Evolutionary conservation across 2,113 vertebrate species (phyloP).

Genomic region (Sialia sialis): DNA sequence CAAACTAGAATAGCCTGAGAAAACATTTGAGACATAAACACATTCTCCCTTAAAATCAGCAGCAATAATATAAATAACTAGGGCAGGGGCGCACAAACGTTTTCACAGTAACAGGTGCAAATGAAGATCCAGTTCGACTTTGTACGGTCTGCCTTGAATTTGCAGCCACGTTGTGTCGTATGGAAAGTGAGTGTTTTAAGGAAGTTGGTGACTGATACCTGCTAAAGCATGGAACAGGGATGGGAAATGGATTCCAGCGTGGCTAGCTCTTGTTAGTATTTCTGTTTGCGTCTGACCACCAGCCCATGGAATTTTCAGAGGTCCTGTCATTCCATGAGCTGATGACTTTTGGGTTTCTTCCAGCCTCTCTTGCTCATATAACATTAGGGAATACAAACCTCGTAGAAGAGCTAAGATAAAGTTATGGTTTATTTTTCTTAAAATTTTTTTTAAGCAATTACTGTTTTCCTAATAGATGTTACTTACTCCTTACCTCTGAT

Average conservation of each 20-base stretch:
- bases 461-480: background rate
- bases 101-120: conserved; percentile 72
- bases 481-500: background rate
- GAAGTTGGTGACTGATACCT: conserved; percentile 11
- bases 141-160: conserved; percentile 19
- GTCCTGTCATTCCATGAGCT: conserved; percentile 50
- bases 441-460: background rate
- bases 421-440: background rate
- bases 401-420: background rate
- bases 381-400: background rate
- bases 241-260: background rate
- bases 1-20: background rate
- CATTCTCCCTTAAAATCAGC: conserved; percentile 54
- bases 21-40: conserved; percentile 28
- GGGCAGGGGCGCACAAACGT: background rate
- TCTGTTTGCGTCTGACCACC: conserved; percentile 55
- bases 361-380: background rate
- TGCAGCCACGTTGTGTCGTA: background rate
- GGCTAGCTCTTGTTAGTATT: conserved; percentile 25
- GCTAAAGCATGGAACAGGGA: background rate
- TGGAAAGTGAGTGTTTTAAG: conserved; percentile 19
- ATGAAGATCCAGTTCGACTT: conserved; percentile 18
- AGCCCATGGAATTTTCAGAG: conserved; percentile 61
- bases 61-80: background rate
- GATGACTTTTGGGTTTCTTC: conserved; percentile 51